Conservation (phyloP, 2,888 invertebrate genomes). For the Taenaris catops region DNA sequence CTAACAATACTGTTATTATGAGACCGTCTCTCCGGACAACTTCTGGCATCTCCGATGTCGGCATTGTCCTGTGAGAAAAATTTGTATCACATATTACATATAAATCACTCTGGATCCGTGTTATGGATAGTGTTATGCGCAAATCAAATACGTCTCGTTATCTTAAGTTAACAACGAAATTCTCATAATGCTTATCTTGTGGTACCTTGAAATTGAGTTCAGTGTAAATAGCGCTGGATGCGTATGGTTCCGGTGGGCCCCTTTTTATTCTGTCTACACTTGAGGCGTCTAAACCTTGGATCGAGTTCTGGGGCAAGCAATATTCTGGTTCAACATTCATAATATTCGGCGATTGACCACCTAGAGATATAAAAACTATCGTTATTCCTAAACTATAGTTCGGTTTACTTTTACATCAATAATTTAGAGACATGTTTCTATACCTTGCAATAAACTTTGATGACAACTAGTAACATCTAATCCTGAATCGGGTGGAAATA, state of each 20-base stretch:
- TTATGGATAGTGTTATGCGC: constrained; percentile 34
- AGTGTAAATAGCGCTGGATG: constrained; percentile 74
- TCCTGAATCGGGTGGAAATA: constrained; percentile 57
- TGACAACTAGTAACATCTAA: constrained; percentile 65
- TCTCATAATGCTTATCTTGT: constrained; percentile 56
- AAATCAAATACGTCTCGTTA: constrained; percentile 47
- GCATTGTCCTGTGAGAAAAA: constrained; percentile 64
- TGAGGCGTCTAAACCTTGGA: constrained; percentile 64
- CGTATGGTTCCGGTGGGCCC: constrained; percentile 70
- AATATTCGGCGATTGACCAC: constrained; percentile 65
- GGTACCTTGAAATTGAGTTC: constrained; percentile 76
- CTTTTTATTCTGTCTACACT: constrained; percentile 67
- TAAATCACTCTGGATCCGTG: constrained; percentile 16
- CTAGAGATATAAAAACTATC: too few relatives aligned
- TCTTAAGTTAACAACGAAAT: constrained; percentile 40
- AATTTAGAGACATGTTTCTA: too few relatives aligned
- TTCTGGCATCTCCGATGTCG: constrained; percentile 66
- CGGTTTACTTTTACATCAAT: too few relatives aligned
- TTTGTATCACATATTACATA: constrained; percentile 14
- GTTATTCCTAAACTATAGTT: too few relatives aligned
- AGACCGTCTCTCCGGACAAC: constrained; percentile 67
- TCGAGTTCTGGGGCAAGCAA: constrained; percentile 70
- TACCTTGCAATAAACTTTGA: constrained; percentile 69
- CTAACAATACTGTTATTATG: constrained; percentile 75
- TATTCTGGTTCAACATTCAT: constrained; percentile 70